These are phyloP conservation scores for Muscicapa striata DNA, from an alignment of 2,797 vertebrate genomes.

Conservation along the genomic window DNA sequence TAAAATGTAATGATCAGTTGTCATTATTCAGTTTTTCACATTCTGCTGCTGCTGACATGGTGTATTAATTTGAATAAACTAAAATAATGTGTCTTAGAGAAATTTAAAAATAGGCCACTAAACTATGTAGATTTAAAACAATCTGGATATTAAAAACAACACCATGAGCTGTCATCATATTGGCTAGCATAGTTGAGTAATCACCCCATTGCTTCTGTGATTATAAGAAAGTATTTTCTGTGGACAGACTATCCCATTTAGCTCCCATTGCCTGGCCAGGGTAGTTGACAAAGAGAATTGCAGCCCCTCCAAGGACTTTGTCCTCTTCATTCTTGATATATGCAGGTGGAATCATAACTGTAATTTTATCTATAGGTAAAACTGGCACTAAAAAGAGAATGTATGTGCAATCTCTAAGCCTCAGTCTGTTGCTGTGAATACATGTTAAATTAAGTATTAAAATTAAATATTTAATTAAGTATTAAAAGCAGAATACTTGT, in stretches of 20 bases:
- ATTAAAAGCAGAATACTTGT: background rate
- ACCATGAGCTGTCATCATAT: background rate
- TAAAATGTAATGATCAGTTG: background rate
- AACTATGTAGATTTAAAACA: background rate
- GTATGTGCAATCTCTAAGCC: background rate
- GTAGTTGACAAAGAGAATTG: background rate
- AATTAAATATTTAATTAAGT: no score
- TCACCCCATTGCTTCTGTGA: background rate
- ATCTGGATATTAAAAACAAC: background rate
- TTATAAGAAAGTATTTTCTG: background rate
- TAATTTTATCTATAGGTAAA: background rate
- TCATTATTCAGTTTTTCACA: background rate
- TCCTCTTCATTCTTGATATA: background rate
- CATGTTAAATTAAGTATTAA: background rate
- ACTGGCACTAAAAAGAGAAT: background rate
- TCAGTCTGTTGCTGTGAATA: background rate
- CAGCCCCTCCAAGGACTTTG: background rate
- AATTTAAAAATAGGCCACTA: background rate
- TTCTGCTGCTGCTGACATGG: background rate
- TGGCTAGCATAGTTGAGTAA: background rate
- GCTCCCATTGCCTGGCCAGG: background rate
- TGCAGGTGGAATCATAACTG: background rate
- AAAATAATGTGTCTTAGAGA: background rate
- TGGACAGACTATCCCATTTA: background rate
- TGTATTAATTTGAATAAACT: constrained; percentile 8